These are phyloP conservation scores for Antechinus flavipes DNA, from an alignment of 2,113 vertebrate genomes.

Conservation along the genomic window DNA sequence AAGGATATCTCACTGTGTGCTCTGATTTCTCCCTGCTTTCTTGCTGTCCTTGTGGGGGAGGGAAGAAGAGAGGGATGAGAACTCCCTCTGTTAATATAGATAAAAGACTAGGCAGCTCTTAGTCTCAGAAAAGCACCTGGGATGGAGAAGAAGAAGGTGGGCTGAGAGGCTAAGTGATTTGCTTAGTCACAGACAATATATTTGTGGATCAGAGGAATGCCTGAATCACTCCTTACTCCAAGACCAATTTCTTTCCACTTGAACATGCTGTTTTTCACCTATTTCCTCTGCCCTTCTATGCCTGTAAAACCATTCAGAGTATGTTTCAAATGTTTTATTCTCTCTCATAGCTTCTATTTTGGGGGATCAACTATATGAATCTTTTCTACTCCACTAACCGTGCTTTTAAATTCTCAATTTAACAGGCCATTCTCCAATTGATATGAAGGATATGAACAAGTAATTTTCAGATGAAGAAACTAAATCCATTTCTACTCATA, in stretches of 20 bases:
- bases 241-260: not conserved
- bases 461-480: no score
- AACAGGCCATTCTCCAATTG: no score
- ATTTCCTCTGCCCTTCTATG: not conserved
- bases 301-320: not conserved
- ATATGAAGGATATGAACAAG: no score
- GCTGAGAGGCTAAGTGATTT: not conserved
- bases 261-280: not conserved
- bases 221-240: not conserved
- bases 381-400: not conserved
- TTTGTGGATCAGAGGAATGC: not conserved
- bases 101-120: not conserved
- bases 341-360: not conserved
- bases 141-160: not conserved
- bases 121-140: not conserved
- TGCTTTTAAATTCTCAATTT: not conserved
- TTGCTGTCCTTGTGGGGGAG: not conserved
- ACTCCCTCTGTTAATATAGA: not conserved
- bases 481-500: no score
- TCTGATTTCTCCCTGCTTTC: not conserved
- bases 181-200: not conserved
- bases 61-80: not conserved
- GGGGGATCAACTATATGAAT: not conserved
- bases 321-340: not conserved
- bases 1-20: slow-evolving; percentile 3